phyloP scores from a whole-genome alignment of 2,888 invertebrate species.

The Hoplodrina blanda region DNA sequence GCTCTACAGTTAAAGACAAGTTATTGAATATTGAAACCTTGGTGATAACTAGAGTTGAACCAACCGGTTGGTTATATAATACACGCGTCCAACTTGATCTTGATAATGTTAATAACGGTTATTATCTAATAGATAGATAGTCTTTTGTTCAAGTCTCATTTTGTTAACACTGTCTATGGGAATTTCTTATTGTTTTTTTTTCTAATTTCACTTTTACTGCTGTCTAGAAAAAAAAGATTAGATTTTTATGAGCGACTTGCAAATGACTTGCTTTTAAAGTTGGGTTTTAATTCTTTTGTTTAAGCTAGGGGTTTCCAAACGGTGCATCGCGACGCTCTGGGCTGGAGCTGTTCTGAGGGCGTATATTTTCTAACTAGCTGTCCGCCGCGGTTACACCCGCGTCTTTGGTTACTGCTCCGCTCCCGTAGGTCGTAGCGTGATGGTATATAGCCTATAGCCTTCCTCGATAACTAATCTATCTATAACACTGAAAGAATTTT shows the following conservation, averaged over 20 bases:
- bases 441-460: too few species aligned
- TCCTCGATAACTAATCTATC: too few species aligned
- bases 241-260: conserved; percentile 12
- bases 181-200: conserved; percentile 26
- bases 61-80: conserved; percentile 48
- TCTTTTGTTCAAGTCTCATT: conserved; percentile 28
- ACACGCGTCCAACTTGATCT: conserved; percentile 51
- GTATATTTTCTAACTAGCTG: too few species aligned
- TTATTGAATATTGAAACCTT: conserved; percentile 62
- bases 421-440: too few species aligned
- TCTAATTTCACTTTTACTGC: conserved; percentile 37
- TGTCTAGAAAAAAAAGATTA: conserved; percentile 13
- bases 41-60: conserved; percentile 50
- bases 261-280: not conserved
- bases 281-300: conserved; percentile 10
- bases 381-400: too few species aligned
- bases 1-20: conserved; percentile 23
- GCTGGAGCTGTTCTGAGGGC: too few species aligned
- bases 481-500: too few species aligned
- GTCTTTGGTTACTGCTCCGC: too few species aligned
- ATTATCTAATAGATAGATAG: conserved; percentile 22
- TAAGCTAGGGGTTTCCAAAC: not conserved
- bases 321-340: too few species aligned
- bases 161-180: conserved; percentile 44
- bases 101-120: conserved; percentile 44